These are phyloP conservation scores for Batillaria attramentaria DNA, from an alignment of 1,140 invertebrate species.

Conservation along the genomic window DNA sequence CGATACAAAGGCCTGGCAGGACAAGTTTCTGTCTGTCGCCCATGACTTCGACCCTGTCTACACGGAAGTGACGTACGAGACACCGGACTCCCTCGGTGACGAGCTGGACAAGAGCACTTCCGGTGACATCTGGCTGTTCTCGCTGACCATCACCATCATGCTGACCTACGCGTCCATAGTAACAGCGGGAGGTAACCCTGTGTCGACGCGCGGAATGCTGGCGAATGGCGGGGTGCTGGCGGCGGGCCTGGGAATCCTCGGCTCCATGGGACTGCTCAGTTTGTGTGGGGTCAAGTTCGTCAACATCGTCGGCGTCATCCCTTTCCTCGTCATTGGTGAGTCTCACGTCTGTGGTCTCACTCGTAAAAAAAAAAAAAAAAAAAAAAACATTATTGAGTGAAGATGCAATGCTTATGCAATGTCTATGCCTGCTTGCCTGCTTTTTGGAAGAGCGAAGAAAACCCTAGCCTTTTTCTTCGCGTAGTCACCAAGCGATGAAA, in stretches of 20 bases:
- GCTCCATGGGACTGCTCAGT: constrained; percentile 92
- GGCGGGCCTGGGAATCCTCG: constrained; percentile 88
- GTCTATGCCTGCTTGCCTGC: too few species aligned
- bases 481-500: too few species aligned
- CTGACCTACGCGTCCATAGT: constrained; percentile 49
- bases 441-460: too few species aligned
- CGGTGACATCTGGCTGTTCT: constrained; percentile 44
- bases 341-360: too few species aligned
- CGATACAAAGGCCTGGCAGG: not conserved
- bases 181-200: constrained; percentile 26
- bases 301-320: constrained; percentile 94
- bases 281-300: constrained; percentile 94
- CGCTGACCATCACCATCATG: constrained; percentile 43
- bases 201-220: constrained; percentile 89
- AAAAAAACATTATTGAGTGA: too few species aligned
- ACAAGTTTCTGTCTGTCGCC: not conserved
- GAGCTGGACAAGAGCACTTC: constrained; percentile 44
- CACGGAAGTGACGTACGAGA: constrained; percentile 5
- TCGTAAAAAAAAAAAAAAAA: too few species aligned
- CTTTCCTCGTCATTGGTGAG: constrained; percentile 96
- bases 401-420: too few species aligned
- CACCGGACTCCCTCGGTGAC: constrained; percentile 36
- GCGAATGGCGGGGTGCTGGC: constrained; percentile 93
- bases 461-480: too few species aligned
- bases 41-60: not conserved